A percentile compares a stretch with the other conserved stretches of the same genome.
phyloP scores from a whole-genome alignment of 2,888 invertebrate genomes.

The Melinopterus prodromus region DNA sequence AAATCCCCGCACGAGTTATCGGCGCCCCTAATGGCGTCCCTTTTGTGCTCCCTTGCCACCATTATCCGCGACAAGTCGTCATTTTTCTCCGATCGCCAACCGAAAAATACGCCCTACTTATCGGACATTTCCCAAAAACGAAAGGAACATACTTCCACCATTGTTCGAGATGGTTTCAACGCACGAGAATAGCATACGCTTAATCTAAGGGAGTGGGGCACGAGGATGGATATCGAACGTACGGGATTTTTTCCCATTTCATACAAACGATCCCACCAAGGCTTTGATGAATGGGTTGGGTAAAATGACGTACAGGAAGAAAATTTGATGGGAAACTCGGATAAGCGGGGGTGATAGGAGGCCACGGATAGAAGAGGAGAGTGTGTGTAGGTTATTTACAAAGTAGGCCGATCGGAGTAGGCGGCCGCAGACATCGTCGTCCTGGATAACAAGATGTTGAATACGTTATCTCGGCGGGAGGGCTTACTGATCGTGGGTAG shows the following conservation, averaged over 20 bases:
- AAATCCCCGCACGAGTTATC: not conserved
- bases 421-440: not conserved
- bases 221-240: not conserved
- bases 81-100: not conserved
- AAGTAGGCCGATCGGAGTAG: not conserved
- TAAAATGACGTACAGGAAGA: not conserved
- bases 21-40: not conserved
- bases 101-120: not conserved
- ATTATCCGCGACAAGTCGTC: not conserved
- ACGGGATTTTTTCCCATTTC: not conserved
- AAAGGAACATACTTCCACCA: not conserved
- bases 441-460: not conserved
- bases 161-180: not conserved
- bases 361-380: no score
- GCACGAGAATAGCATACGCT: not conserved
- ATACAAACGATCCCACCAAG: not conserved
- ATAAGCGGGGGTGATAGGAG: not conserved
- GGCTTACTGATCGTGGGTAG: not conserved
- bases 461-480: not conserved
- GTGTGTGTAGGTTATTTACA: not conserved
- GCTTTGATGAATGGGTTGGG: not conserved
- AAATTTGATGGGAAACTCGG: conserved; percentile 4
- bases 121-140: not conserved
- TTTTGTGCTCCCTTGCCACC: not conserved
- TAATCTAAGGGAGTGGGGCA: not conserved